Evolutionary conservation across 2,113 vertebrate species (phyloP).

Genomic region (Numenius arquata): DNA sequence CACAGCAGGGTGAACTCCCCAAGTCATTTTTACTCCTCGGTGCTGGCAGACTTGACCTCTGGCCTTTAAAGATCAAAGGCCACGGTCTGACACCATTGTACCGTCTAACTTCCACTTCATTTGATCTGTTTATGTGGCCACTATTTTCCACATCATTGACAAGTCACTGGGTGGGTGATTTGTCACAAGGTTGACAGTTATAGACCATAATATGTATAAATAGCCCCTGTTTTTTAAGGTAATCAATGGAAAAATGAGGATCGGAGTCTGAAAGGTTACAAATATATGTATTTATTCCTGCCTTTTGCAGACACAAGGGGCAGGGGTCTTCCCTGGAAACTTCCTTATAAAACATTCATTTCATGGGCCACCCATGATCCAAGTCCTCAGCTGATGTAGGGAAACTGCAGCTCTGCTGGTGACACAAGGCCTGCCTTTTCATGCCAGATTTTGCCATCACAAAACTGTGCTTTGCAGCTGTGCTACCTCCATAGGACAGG

Average conservation of each 20-base stretch:
- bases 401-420: not conserved
- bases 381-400: not conserved
- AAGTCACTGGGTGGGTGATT: constrained; percentile 18
- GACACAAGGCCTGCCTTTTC: not conserved
- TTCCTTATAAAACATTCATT: not conserved
- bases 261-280: not conserved
- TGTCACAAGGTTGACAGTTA: constrained; percentile 41
- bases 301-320: not conserved
- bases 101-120: constrained; percentile 5
- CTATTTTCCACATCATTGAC: constrained; percentile 58
- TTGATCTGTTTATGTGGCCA: constrained; percentile 36
- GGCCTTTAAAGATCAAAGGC: constrained; percentile 6
- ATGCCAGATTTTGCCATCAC: not conserved
- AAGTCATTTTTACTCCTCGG: not conserved
- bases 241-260: constrained; percentile 37
- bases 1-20: fast-evolving
- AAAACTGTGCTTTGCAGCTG: not conserved
- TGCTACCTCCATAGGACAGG: not conserved
- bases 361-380: not conserved
- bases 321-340: not conserved
- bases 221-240: constrained; percentile 12
- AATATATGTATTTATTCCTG: not conserved
- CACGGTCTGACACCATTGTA: not conserved
- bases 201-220: constrained; percentile 6
- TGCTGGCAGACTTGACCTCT: constrained; percentile 16